Base-by-base conservation (phyloP, 2,113 vertebrate species). In the Choloepus hoffmanni region DNA sequence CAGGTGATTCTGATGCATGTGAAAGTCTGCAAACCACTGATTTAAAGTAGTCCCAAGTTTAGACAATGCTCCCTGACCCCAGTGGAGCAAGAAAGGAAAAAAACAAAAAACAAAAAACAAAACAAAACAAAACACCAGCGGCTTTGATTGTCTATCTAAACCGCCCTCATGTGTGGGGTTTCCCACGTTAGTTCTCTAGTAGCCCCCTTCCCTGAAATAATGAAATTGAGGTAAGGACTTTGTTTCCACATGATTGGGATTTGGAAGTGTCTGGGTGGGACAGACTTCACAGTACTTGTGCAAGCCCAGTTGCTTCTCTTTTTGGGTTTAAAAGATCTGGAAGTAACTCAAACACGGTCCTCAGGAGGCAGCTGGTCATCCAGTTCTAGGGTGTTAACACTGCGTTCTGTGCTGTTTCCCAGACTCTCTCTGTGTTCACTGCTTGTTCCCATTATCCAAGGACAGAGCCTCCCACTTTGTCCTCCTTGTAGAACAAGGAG, bases 371-470 rank as follows among this genome's bases (percentile, higher is more conserved):
- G 26, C 8, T 43, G 79, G 14, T 53, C 83, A 33, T 67, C 84
- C 26, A n/a, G 89, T 58, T 70, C 74, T 90, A 21, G 63, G 63
- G 16, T 9, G 79, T 91, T 76, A 93, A 7, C 96, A 87, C 0
- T 43, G 67, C 90, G 90, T 95, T 81, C 96, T 82, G 53, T 55
- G 67, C 53, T 62, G 36, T 36, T 70, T 72, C 87, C 79, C 18
- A n/a, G 45, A n/a, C n/a, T 77, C 50, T 19, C 33, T 13, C 13
- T 43, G 16, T 72, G 21, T 55, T 68, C 18, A 28, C 70, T 73
- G 21, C 10, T 33, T 92, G 87, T 94, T 97, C 94, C 72, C 85
- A 95, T 96, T 96, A 94, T 90, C 48, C 53, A 88, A 90, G 92
- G 72, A 85, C 88, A 30, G 33, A 92, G 60, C 76, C 67, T 97